Base-by-base conservation (phyloP, 1,140 invertebrate species). In the Drosophila nebulosa region DNA sequence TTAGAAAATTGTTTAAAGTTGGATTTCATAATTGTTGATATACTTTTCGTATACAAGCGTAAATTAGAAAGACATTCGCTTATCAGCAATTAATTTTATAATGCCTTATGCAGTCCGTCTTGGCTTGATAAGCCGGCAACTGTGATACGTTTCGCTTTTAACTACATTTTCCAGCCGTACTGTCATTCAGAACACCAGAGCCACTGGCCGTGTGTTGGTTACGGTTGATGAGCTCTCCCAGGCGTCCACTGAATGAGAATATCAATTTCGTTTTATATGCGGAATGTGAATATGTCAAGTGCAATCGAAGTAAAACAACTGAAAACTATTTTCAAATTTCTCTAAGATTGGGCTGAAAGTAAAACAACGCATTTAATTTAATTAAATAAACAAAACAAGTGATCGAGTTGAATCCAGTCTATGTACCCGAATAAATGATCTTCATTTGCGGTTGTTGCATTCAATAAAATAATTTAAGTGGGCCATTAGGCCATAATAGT, bases 41-140 rank as follows among this genome's bases (percentile, higher is more conserved):
- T 46, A 75, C 58, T 69, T 50, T 42, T 9, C 9, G 39, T 32
- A 32, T 32, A 32, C 10, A 32, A 7, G 64, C 64, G 59, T 75
- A 75, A 64, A 75, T 76, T 74, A 75, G 64, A 86, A 74, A 86
- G 66, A 70, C 64, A 52, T 61, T 57, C 35, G 42, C 35, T 81
- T 86, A 85, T 86, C 81, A 86, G 81, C 69, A 69, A 69, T 69
- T 71, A 42, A 60, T 60, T 69, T 76, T 69, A 85, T 78, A 78
- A 60, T 70, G 53, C 39, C 50, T 63, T 66, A 66, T 66, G 39
- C 53, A 50, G 69, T 69, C 63, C 79, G 69, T 70, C 69, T 77
- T 55, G 58, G 42, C 14, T 65, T 86, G 81, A 85, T 85, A 85
- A 85, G 81, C 72, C 59, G 26, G 21, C 53, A n/a, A 62, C 21